Base-by-base conservation (phyloP, 2,888 invertebrate species). In the Poecilobothrus nobilitatus region DNA sequence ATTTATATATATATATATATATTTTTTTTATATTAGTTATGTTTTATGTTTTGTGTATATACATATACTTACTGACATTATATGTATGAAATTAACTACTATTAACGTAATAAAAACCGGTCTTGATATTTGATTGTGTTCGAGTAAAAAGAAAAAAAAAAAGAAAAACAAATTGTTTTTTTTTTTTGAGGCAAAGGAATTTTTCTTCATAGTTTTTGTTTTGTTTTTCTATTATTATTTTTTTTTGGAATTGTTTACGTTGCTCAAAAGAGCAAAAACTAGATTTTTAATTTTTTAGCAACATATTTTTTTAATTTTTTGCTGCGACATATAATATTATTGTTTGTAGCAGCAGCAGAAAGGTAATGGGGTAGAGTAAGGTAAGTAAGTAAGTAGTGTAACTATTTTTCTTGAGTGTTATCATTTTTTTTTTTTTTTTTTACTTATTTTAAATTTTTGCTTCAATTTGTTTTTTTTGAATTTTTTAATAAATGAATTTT, bases 381-480 rank as follows among this genome's bases (percentile, higher is more conserved):
- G n/a, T 37, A 37, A 53, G 53, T 53, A 53, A 53, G 53, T 53
- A 53, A 53, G 53, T 53, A 53, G 53, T 53, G 53, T 53, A 53
- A 53, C 9, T 15, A 53, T 53, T 53, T 53, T 53, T 53, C 12
- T 53, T 27, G 27, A 27, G 27, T 4, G 5, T 27, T 27, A 27
- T 27, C n/a, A n/a, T n/a, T n/a, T n/a, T n/a, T n/a, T n/a, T n/a
- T n/a, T n/a, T n/a, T n/a, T n/a, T n/a, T n/a, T n/a, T n/a, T n/a
- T n/a, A n/a, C n/a, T n/a, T n/a, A n/a, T 34, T 34, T 8, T 5
- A 34, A 34, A 34, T 34, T 34, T 44, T 44, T 12, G 6, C 18
- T 53, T 53, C 15, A 6, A 53, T 18, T 53, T 37, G 37, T 37
- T 53, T 53, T 44, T 44, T 53, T 53, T 53, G 5, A n/a, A n/a